Evolutionary conservation across 1,140 invertebrate species (phyloP).

Genomic region (Daktulosphaira vitifoliae): DNA sequence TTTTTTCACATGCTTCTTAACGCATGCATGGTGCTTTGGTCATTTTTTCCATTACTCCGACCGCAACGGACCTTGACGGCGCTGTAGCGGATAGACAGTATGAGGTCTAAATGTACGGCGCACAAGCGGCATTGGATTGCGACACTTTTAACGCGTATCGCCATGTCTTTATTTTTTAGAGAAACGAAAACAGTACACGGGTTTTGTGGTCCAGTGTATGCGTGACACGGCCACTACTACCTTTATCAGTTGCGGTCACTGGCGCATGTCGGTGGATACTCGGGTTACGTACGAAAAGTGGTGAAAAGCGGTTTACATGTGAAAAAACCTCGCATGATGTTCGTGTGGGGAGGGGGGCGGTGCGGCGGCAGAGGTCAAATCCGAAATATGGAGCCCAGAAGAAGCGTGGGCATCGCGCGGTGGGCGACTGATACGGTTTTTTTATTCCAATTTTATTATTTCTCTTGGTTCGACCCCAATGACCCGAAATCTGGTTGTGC

Average conservation of each 20-base stretch:
- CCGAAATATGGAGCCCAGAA: background rate
- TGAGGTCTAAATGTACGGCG: too few relatives aligned
- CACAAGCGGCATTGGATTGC: too few relatives aligned
- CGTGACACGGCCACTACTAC: too few relatives aligned
- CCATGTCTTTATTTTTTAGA: too few relatives aligned
- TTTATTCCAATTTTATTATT: background rate
- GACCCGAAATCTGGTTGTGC: slow-evolving; percentile 27
- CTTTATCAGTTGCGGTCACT: too few relatives aligned
- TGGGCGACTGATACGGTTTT: slow-evolving; percentile 10
- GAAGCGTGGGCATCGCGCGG: background rate
- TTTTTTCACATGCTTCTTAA: slow-evolving; percentile 23
- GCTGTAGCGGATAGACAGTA: background rate
- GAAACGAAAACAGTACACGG: too few relatives aligned
- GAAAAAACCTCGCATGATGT: too few relatives aligned
- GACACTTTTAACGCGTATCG: too few relatives aligned
- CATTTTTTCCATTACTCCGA: background rate
- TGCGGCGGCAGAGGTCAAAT: background rate
- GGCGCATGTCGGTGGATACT: background rate
- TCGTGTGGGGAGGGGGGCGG: background rate
- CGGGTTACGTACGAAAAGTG: too few relatives aligned
- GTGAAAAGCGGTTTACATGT: too few relatives aligned
- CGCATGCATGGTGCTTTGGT: too few relatives aligned
- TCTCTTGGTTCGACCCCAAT: slow-evolving; percentile 3
- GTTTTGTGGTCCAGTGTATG: too few relatives aligned
- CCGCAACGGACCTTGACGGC: slow-evolving; percentile 16